Percentiles rank a stretch among this genome's conserved stretches.
Evolutionary conservation across 2,113 vertebrate species (phyloP).

Genomic region (Amphilophus citrinellus): DNA sequence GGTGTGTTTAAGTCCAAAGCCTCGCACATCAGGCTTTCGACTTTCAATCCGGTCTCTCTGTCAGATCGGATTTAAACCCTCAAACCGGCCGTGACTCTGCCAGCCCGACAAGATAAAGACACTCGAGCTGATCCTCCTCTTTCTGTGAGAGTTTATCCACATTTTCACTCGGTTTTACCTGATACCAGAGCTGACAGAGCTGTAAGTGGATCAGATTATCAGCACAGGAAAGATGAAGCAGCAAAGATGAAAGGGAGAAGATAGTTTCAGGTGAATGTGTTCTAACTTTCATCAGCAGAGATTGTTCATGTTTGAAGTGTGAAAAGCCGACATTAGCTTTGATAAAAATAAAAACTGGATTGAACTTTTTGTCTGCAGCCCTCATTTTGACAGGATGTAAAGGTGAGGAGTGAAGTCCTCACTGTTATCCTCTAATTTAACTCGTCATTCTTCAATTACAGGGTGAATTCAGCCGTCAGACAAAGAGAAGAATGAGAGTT

Average conservation of each 20-base stretch:
- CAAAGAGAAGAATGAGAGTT: neutral
- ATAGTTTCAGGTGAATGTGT: slow-evolving; percentile 2
- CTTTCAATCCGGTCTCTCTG: neutral
- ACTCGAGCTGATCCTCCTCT: neutral
- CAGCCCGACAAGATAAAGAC: neutral
- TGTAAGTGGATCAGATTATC: neutral
- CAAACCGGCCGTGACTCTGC: neutral
- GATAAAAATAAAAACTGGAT: slow-evolving; percentile 3
- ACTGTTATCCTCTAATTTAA: slow-evolving; percentile 5
- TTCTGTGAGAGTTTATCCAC: neutral
- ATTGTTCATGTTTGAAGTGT: neutral
- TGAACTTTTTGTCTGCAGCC: neutral
- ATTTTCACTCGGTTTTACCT: neutral
- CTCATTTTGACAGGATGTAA: neutral
- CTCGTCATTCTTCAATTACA: neutral
- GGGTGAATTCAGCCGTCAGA: neutral
- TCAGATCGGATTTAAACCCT: neutral
- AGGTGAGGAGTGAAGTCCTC: neutral
- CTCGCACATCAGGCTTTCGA: neutral
- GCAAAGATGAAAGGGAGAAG: neutral
- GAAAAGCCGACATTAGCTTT: neutral
- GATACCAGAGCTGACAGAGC: neutral
- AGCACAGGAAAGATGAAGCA: neutral
- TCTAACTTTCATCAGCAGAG: slow-evolving; percentile 3
- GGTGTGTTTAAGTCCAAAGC: neutral